phyloP scores from a whole-genome alignment of 64 coral and sea anemone species.

The Cladopsammia gracilis region DNA sequence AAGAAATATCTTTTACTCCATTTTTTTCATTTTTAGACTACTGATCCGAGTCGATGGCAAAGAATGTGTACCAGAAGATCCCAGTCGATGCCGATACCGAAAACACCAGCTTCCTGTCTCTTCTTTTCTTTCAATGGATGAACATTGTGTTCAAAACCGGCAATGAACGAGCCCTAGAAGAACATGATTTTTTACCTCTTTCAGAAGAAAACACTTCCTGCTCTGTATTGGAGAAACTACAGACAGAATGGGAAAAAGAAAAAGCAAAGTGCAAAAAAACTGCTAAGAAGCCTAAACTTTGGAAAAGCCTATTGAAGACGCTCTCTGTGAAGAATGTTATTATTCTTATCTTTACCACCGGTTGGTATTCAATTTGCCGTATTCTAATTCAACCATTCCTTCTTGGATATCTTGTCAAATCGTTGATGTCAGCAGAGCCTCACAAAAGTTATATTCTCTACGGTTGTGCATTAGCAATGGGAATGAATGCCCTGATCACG shows the following conservation, averaged over 20 bases:
- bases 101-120: background rate
- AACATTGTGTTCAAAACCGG: background rate
- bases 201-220: background rate
- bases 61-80: background rate
- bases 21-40: too few species aligned
- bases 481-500: background rate
- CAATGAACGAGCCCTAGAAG: background rate
- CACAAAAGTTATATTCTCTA: background rate
- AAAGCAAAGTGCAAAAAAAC: background rate
- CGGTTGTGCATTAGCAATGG: background rate
- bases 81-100: background rate
- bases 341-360: background rate
- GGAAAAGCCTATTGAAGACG: background rate
- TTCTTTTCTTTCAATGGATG: background rate
- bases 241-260: background rate
- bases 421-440: background rate
- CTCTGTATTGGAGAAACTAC: background rate
- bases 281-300: background rate
- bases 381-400: background rate
- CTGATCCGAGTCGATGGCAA: too few species aligned
- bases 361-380: background rate
- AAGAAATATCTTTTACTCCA: too few species aligned
- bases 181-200: background rate
- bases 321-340: background rate
- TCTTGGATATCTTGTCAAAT: background rate